Evolutionary conservation across 2,797 vertebrate species (phyloP).

Genomic region (Aulostomus chinensis): DNA sequence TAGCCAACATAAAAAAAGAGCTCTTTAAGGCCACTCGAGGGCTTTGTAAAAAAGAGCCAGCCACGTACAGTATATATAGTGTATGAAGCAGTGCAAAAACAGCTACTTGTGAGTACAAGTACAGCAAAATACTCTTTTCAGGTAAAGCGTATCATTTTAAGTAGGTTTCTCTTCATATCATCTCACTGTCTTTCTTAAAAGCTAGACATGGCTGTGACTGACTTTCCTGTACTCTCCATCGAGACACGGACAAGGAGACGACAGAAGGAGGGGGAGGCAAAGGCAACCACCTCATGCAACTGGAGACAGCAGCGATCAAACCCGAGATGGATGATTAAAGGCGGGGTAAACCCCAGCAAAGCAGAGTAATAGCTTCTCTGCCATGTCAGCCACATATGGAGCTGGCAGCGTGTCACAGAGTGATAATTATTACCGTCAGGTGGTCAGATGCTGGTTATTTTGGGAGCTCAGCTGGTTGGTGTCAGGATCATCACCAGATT

Average conservation of each 20-base stretch:
- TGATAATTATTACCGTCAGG: slow-evolving; percentile 65
- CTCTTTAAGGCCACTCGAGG: too few species aligned
- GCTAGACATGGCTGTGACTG: background rate
- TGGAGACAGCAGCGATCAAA: slow-evolving; percentile 10
- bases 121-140: too few species aligned
- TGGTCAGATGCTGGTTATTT: slow-evolving; percentile 81
- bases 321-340: slow-evolving; percentile 22
- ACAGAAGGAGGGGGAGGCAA: background rate
- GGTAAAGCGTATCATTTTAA: too few species aligned
- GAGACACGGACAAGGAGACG: background rate
- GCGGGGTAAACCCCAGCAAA: slow-evolving; percentile 16
- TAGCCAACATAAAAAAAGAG: too few species aligned
- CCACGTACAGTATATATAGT: too few species aligned
- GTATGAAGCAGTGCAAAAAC: too few species aligned
- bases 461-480: slow-evolving; percentile 74
- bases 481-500: slow-evolving; percentile 68
- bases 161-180: too few species aligned
- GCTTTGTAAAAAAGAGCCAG: too few species aligned
- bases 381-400: slow-evolving; percentile 58
- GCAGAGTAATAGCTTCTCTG: slow-evolving; percentile 44
- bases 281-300: background rate
- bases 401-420: slow-evolving; percentile 61
- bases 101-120: too few species aligned
- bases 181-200: too few species aligned
- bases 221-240: too few species aligned